Evolutionary conservation across 2,888 invertebrate species (phyloP), one percentile per base, ranked within the genome.

Genomic region (Drosophila limbata): DNA sequence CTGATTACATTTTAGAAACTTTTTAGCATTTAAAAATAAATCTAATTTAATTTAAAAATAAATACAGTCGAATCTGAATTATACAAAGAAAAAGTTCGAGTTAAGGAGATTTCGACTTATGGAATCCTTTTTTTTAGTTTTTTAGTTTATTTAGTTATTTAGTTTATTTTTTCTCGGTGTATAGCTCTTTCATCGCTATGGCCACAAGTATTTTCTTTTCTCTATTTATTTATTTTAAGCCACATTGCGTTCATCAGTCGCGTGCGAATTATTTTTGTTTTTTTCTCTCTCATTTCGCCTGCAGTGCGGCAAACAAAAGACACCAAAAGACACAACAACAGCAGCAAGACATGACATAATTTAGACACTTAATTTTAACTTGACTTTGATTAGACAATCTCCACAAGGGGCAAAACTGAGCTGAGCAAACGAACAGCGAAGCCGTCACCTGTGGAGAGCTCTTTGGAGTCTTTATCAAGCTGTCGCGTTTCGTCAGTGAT

Each of bases 301-400:
- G 77, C 81, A 80, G 52, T 72, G 81, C 72, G 81, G 44, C 71
- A 77, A 76, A 77, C 72, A 77, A 76, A 79, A 77, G 79, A 67
- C 57, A 48, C 55, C n/a, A 35, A 57, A 63, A 44, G 39, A 53
- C 31, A 15, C 52, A 52, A 10, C 65, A 57, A 39, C 53, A 33
- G 10, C 69, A 37, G 52, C 55, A 50, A 61, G 63, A 62, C 68
- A 80, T 86, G 89, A 86, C 89, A 85, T 86, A 88, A 86, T 80
- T 75, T 88, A 62, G 60, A 55, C 66, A 73, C 73, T 77, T 82
- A 65, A 74, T 82, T 71, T 77, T 69, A 42, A 61, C 50, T 67
- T 68, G 70, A 70, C 71, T 77, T 73, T 85, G 78, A 87, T 89
- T 89, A 77, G 84, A 77, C 74, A 77, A 72, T 73, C 73, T 21